These are phyloP conservation scores for Amblyjoppa proteus DNA, from an alignment of 2,888 invertebrate species.

Conservation along the genomic window DNA sequence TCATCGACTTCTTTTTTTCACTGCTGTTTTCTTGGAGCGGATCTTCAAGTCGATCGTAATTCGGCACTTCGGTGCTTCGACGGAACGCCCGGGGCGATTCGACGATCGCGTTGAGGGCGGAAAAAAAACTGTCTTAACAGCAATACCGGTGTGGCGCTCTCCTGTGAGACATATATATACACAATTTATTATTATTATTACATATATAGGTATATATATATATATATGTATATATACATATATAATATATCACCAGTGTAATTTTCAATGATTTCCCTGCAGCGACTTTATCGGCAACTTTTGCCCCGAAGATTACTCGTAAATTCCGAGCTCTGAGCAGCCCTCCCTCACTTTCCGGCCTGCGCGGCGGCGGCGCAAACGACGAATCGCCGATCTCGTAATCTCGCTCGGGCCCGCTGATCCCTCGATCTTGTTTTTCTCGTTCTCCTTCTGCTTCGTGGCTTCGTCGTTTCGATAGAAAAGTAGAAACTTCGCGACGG, in stretches of 20 bases:
- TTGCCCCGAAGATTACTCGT: conserved; percentile 47
- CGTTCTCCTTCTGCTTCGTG: conserved; percentile 31
- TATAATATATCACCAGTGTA: background rate
- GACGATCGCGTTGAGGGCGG: conserved; percentile 65
- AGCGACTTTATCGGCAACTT: conserved; percentile 34
- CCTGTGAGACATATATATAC: conserved; percentile 6
- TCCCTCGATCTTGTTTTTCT: conserved; percentile 36
- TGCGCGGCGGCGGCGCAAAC: conserved; percentile 33
- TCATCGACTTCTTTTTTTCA: conserved; percentile 3
- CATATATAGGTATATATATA: too few relatives aligned
- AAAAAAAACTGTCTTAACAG: conserved; percentile 22
- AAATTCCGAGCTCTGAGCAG: conserved; percentile 9
- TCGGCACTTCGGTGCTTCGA: conserved; percentile 2
- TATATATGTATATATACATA: conserved; percentile 16
- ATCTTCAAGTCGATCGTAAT: conserved; percentile 13
- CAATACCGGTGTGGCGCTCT: background rate
- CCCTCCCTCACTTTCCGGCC: conserved; percentile 32
- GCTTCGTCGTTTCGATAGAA: conserved; percentile 18
- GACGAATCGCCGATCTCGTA: conserved; percentile 35
- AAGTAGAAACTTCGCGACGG: conserved; percentile 35
- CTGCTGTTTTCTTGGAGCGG: conserved; percentile 1
- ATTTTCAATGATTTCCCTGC: conserved; percentile 9
- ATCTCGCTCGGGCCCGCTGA: conserved; percentile 20
- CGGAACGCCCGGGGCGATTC: conserved; percentile 38
- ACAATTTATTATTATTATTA: conserved; percentile 22